Percentiles rank a stretch among this genome's conserved stretches.
Evolutionary conservation across 2,113 vertebrate genomes (phyloP).

Genomic region (Poicephalus meyeri): DNA sequence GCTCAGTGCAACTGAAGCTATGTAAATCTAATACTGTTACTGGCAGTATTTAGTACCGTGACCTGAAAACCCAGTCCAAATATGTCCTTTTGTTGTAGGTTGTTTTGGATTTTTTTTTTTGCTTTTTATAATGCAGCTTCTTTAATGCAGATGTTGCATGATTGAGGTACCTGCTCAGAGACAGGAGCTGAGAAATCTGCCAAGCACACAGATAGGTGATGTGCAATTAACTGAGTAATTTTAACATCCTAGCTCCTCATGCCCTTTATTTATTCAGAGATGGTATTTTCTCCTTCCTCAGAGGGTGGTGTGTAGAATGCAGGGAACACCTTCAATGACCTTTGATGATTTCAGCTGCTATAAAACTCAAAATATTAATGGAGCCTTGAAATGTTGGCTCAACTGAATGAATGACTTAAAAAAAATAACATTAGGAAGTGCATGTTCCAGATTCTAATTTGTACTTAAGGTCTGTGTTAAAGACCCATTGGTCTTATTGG

Average conservation of each 20-base stretch:
- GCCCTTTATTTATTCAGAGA: neutral
- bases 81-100: neutral
- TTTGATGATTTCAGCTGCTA: neutral
- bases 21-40: neutral
- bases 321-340: neutral
- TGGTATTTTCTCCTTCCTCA: neutral
- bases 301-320: neutral
- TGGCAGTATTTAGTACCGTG: neutral
- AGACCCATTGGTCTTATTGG: neutral
- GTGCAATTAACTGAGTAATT: neutral
- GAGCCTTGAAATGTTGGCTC: neutral
- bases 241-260: neutral
- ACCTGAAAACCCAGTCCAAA: neutral
- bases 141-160: neutral
- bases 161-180: neutral
- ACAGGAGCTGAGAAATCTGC: neutral
- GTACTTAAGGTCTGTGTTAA: neutral
- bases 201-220: neutral
- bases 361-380: neutral
- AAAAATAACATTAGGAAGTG: neutral
- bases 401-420: neutral
- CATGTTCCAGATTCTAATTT: neutral
- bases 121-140: neutral
- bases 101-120: neutral
- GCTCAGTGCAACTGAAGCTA: neutral